Conservation (phyloP, 2,113 vertebrate species). For the Periophthalmodon schlosseri region DNA sequence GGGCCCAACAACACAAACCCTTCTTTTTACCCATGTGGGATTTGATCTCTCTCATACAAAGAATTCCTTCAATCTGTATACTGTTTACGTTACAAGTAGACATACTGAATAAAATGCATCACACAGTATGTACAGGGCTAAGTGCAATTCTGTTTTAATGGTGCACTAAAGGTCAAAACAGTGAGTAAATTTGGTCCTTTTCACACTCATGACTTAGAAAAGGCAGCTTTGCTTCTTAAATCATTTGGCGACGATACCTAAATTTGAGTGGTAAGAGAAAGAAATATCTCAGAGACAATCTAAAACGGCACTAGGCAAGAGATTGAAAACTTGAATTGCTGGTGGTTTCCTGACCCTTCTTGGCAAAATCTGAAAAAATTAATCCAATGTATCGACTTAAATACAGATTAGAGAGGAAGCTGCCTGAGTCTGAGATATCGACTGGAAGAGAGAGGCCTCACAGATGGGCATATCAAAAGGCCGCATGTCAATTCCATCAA, state of each 20-base stretch:
- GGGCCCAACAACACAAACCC: no score
- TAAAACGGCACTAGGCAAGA: not conserved
- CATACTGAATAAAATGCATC: no score
- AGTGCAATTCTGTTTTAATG: no score
- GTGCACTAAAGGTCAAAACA: no score
- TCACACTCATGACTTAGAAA: no score
- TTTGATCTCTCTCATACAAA: no score
- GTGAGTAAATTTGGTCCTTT: no score
- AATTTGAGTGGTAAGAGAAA: not conserved
- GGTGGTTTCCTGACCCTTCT: not conserved
- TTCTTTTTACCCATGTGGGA: no score
- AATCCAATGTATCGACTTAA: constrained; percentile 4
- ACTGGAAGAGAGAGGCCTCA: not conserved
- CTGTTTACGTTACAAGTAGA: no score
- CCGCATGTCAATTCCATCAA: constrained; percentile 9
- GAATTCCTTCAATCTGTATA: no score
- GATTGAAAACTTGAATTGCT: not conserved
- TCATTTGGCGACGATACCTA: not conserved
- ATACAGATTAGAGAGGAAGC: not conserved
- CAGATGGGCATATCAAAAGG: constrained; percentile 11
- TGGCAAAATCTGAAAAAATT: constrained; percentile 2
- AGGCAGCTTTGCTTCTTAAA: not conserved
- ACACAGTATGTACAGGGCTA: no score
- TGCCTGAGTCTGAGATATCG: constrained; percentile 7
- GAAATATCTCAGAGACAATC: not conserved